Conservation (phyloP, 2,113 vertebrate species). For the Takifugu bimaculatus region DNA sequence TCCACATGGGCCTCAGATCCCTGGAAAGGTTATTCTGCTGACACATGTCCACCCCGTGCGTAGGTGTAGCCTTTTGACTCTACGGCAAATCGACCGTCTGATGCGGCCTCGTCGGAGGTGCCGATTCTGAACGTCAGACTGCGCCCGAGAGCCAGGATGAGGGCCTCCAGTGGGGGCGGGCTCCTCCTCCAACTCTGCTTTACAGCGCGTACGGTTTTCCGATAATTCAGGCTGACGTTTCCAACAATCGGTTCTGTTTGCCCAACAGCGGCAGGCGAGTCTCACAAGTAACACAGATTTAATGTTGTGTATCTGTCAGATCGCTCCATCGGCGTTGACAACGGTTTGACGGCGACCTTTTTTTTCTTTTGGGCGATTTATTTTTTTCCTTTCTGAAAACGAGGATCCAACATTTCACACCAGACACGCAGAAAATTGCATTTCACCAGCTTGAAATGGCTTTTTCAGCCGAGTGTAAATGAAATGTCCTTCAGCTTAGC, state of each 20-base stretch:
- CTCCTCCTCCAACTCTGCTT: conserved; percentile 1
- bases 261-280: too few relatives aligned
- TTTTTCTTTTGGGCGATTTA: too few relatives aligned
- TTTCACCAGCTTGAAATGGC: too few relatives aligned
- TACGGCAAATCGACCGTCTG: conserved; percentile 60
- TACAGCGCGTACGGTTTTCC: too few relatives aligned
- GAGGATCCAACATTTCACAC: too few relatives aligned
- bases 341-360: too few relatives aligned
- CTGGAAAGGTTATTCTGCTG: conserved; percentile 69
- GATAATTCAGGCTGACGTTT: too few relatives aligned
- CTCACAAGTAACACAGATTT: too few relatives aligned
- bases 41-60: conserved; percentile 48
- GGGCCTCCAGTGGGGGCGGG: not conserved
- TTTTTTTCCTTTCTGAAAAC: too few relatives aligned
- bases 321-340: too few relatives aligned
- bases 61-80: conserved; percentile 58
- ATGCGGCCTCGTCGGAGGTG: conserved; percentile 57
- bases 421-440: too few relatives aligned
- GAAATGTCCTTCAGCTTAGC: conserved; percentile 6
- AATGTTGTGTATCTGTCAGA: not conserved
- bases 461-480: conserved; percentile 5
- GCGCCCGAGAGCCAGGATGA: conserved; percentile 37
- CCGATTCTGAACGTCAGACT: conserved; percentile 49
- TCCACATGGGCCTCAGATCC: conserved; percentile 54
- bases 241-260: too few relatives aligned